Conservation (phyloP, 2,888 invertebrate genomes). For the Drosophila lutescens region DNA sequence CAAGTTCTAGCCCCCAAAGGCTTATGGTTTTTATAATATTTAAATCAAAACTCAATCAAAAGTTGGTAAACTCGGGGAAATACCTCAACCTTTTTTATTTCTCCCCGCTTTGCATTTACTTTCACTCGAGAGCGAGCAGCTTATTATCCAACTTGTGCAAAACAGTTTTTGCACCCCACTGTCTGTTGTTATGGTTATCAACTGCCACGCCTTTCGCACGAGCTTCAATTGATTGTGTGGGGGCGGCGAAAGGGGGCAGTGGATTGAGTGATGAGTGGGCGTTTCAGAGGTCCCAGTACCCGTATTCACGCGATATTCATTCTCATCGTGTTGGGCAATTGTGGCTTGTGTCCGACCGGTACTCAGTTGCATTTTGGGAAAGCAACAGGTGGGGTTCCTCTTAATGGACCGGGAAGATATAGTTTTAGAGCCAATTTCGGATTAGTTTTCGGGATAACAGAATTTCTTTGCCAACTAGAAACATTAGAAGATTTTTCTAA, state of each 20-base stretch:
- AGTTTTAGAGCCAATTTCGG: no score
- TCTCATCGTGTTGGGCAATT: conserved; percentile 17
- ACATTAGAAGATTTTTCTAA: no score
- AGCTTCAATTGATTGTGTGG: conserved; percentile 21
- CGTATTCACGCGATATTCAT: conserved; percentile 25
- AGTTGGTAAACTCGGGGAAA: conserved; percentile 17
- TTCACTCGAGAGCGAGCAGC: conserved; percentile 21
- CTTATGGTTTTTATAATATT: neutral
- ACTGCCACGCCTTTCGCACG: conserved; percentile 25
- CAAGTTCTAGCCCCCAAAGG: neutral
- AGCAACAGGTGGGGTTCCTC: conserved; percentile 28
- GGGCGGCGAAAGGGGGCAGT: neutral
- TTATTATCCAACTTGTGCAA: conserved; percentile 32
- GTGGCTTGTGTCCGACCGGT: conserved; percentile 17
- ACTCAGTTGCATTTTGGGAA: conserved; percentile 21
- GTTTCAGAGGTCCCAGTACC: conserved; percentile 1
- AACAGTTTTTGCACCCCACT: conserved; percentile 5
- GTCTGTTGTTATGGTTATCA: conserved; percentile 35
- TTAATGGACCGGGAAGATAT: neutral
- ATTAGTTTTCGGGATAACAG: no score
- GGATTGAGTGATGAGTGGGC: neutral
- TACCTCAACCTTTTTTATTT: neutral
- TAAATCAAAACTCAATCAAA: conserved; percentile 11
- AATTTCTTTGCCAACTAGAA: no score
- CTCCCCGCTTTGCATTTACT: conserved; percentile 13